Percentiles rank a stretch among this genome's conserved stretches.
These are phyloP conservation scores for Apis cerana DNA, from an alignment of 1,140 invertebrate genomes.

Conservation along the genomic window DNA sequence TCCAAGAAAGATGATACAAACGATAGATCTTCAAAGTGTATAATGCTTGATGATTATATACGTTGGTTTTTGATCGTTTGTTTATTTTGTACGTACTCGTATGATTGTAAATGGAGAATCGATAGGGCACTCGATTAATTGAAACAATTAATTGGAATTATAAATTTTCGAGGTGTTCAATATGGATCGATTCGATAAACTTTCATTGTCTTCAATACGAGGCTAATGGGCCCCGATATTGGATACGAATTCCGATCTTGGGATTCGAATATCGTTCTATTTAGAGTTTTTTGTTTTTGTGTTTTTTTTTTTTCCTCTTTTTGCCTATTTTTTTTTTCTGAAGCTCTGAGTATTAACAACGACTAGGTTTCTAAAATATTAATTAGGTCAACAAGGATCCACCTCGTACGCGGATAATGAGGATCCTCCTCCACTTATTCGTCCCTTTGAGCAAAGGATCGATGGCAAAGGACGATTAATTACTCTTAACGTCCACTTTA, in stretches of 20 bases:
- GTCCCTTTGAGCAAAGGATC: constrained; percentile 44
- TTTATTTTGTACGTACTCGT: not conserved
- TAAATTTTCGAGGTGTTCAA: not conserved
- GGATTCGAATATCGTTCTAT: constrained; percentile 32
- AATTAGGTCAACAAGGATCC: constrained; percentile 46
- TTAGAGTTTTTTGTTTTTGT: not conserved
- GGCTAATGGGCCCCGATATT: not conserved
- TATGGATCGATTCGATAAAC: constrained; percentile 19
- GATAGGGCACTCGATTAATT: not conserved
- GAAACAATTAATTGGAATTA: not conserved
- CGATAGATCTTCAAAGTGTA: not conserved
- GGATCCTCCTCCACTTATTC: constrained; percentile 39
- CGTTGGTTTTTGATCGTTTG: not conserved
- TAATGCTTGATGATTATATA: not conserved
- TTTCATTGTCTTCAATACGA: constrained; percentile 33
- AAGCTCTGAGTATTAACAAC: constrained; percentile 46
- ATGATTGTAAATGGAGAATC: not conserved
- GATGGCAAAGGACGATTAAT: constrained; percentile 24
- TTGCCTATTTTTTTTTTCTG: constrained; percentile 5
- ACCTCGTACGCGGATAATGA: not conserved
- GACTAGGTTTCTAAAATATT: constrained; percentile 36
- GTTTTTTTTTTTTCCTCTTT: not conserved
- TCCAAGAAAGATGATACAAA: not conserved
- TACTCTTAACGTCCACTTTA: constrained; percentile 1
- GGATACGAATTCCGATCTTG: constrained; percentile 13